A percentile compares a stretch with the other conserved stretches of the same genome.
Evolutionary conservation across 2,113 vertebrate species (phyloP).

Genomic region (Onychorhynchus coronatus): DNA sequence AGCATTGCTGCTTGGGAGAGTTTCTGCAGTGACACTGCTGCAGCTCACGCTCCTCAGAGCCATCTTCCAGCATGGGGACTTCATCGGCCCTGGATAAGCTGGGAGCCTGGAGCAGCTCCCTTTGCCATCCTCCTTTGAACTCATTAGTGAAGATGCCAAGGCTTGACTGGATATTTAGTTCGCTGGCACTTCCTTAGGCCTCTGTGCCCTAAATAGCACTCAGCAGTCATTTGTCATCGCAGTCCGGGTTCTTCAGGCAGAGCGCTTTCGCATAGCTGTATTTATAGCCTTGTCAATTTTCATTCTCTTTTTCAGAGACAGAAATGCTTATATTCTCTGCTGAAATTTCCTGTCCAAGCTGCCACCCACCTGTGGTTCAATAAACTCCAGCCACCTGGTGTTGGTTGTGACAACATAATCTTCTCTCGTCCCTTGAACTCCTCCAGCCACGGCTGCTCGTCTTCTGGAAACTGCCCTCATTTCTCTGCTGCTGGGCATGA

Average conservation of each 20-base stretch:
- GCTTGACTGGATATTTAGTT: constrained; percentile 3
- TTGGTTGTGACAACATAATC: neutral
- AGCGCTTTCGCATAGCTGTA: neutral
- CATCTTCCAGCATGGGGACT: neutral
- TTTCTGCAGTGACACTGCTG: neutral
- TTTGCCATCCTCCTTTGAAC: constrained; percentile 2
- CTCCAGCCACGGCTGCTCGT: neutral
- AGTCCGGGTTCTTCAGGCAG: neutral
- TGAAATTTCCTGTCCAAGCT: neutral
- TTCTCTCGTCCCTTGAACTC: neutral
- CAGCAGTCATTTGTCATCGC: constrained; percentile 14
- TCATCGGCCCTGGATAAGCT: neutral
- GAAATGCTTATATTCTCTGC: neutral
- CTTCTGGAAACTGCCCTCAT: neutral
- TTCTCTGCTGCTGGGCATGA: neutral
- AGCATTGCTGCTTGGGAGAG: neutral
- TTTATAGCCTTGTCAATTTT: constrained; percentile 46
- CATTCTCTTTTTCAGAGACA: neutral
- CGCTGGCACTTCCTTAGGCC: neutral
- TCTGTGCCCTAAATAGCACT: constrained; percentile 29
- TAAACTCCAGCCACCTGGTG: neutral
- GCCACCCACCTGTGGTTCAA: neutral
- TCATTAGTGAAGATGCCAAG: neutral
- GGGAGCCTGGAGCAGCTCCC: neutral
- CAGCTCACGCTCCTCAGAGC: neutral